Percentiles rank a stretch among this genome's conserved stretches.
Evolutionary conservation across 2,888 invertebrate genomes (phyloP).

Genomic region (Alviniconcha strummeri): DNA sequence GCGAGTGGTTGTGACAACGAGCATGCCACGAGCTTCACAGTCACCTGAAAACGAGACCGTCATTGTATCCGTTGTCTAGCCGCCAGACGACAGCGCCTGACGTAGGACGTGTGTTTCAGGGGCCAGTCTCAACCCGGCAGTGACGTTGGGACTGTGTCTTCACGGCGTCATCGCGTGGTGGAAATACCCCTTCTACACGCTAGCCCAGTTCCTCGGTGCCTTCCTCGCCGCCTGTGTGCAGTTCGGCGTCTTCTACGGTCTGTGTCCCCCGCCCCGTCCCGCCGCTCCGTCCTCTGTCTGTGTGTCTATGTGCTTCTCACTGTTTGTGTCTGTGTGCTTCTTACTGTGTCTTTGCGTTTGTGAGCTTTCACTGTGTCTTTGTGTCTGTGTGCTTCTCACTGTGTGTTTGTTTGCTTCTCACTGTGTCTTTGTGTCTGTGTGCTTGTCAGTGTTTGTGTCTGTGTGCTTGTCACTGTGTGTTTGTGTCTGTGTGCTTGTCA

Average conservation of each 20-base stretch:
- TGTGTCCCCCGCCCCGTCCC: neutral
- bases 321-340: neutral
- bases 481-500: too few relatives aligned
- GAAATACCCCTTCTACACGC: slow-evolving; percentile 45
- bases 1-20: too few relatives aligned
- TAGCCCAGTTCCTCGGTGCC: slow-evolving; percentile 44
- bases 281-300: neutral
- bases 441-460: too few relatives aligned
- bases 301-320: neutral
- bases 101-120: slow-evolving; percentile 28
- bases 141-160: slow-evolving; percentile 45
- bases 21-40: too few relatives aligned
- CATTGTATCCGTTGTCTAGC: too few relatives aligned
- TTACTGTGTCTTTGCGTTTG: neutral
- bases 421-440: too few relatives aligned
- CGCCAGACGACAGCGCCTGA: too few relatives aligned
- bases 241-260: slow-evolving; percentile 47
- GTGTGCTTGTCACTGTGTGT: too few relatives aligned
- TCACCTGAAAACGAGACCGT: too few relatives aligned
- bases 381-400: neutral
- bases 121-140: slow-evolving; percentile 46
- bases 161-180: slow-evolving; percentile 42
- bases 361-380: neutral
- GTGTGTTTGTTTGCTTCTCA: neutral
- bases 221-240: slow-evolving; percentile 49